Percentiles rank a stretch among this genome's conserved stretches.
Conservation (phyloP, 2,888 invertebrate genomes). For the Xanthorhoe spadicearia region DNA sequence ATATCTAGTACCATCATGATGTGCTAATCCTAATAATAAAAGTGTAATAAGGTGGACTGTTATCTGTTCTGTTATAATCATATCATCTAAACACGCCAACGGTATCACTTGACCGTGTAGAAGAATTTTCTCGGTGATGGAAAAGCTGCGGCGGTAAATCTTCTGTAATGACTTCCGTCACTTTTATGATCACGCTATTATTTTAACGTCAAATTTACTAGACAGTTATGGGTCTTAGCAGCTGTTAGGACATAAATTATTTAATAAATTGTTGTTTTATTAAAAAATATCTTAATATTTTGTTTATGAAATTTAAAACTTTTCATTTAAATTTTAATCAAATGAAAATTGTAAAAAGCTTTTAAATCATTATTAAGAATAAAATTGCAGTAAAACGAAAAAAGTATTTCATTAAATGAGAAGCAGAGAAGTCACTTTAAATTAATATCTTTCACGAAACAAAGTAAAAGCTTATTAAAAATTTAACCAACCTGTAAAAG, state of each 20-base stretch:
- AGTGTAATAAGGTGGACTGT: conserved; percentile 47
- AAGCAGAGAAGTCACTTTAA: too few relatives aligned
- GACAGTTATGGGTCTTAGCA: not conserved
- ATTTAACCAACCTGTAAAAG: conserved; percentile 72
- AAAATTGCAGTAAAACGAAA: not conserved
- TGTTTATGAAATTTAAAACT: too few relatives aligned
- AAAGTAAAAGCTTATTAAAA: conserved; percentile 26
- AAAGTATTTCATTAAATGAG: too few relatives aligned
- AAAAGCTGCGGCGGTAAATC: conserved; percentile 27
- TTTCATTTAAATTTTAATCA: too few relatives aligned
- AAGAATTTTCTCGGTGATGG: conserved; percentile 34
- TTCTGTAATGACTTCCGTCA: conserved; percentile 18
- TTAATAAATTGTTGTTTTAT: not conserved
- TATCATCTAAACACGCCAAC: conserved; percentile 48
- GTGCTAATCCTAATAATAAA: conserved; percentile 24
- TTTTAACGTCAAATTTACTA: not conserved
- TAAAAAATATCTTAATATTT: not conserved
- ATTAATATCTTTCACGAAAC: not conserved
- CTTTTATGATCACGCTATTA: conserved; percentile 9
- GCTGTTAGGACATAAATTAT: not conserved
- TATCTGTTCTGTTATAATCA: conserved; percentile 54
- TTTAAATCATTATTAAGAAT: too few relatives aligned
- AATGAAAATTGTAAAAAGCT: too few relatives aligned
- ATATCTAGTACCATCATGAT: not conserved
- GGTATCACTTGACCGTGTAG: conserved; percentile 50